Conservation (phyloP, 2,888 invertebrate species). For the Hydrotaea diabolus region DNA sequence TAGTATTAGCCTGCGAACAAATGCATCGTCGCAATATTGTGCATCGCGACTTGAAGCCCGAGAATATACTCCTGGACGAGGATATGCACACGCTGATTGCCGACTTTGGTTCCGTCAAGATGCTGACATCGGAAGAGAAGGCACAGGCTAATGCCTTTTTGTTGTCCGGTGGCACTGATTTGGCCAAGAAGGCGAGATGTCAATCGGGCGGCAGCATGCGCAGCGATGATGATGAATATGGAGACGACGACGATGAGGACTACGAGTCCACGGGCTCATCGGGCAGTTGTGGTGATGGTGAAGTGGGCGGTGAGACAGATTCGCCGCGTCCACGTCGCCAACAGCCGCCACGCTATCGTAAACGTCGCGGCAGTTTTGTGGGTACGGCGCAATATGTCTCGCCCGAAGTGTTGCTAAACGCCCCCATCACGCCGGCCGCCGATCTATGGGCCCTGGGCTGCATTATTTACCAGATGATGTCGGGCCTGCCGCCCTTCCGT, state of each 20-base stretch:
- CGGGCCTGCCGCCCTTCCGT: constrained; percentile 95
- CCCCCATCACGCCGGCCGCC: constrained; percentile 88
- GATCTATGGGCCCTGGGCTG: constrained; percentile 99
- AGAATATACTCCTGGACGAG: constrained; percentile 97
- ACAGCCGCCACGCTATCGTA: constrained; percentile 64
- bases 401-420: constrained; percentile 94
- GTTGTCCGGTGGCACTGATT: constrained; percentile 66
- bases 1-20: constrained; percentile 94
- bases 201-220: constrained; percentile 59
- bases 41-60: constrained; percentile 97
- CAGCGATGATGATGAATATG: constrained; percentile 9
- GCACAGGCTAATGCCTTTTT: constrained; percentile 68
- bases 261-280: constrained; percentile 62
- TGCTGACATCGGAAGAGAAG: constrained; percentile 82
- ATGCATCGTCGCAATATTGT: constrained; percentile 94
- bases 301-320: constrained; percentile 66
- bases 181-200: constrained; percentile 59
- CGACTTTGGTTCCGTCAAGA: constrained; percentile 98
- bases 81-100: constrained; percentile 98
- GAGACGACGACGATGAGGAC: constrained; percentile 52
- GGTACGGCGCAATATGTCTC: constrained; percentile 99
- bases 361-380: constrained; percentile 92
- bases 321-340: constrained; percentile 68
- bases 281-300: constrained; percentile 64
- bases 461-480: constrained; percentile 97